Evolutionary conservation across 2,113 vertebrate species (phyloP).

Genomic region (Acinonyx jubatus): DNA sequence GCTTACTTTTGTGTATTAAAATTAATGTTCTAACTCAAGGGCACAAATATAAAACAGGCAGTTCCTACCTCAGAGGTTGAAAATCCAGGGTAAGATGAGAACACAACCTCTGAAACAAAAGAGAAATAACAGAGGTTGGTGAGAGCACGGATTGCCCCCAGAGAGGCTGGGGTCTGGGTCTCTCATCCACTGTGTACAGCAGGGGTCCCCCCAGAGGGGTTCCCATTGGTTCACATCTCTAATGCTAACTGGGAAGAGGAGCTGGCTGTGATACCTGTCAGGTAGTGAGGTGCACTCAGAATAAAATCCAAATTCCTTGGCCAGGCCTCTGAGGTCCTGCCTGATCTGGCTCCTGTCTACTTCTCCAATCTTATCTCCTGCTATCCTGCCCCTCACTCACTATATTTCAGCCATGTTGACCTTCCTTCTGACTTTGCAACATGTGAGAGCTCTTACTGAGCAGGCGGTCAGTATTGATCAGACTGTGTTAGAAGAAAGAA

Average conservation of each 20-base stretch:
- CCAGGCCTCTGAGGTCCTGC: neutral
- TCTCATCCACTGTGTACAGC: neutral
- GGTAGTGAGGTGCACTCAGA: neutral
- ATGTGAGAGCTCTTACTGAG: neutral
- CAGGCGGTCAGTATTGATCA: neutral
- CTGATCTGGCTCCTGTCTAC: neutral
- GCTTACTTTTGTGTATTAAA: conserved; percentile 11
- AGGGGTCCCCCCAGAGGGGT: neutral
- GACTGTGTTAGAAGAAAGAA: neutral
- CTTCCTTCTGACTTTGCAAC: neutral
- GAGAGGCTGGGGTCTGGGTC: neutral
- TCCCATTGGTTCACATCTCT: neutral
- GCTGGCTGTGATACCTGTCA: neutral
- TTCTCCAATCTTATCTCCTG: neutral
- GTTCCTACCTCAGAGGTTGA: conserved; percentile 76
- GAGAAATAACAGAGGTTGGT: conserved; percentile 32
- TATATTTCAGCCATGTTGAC: neutral
- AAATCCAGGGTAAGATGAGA: conserved; percentile 75
- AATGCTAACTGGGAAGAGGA: neutral
- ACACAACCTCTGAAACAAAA: conserved; percentile 78
- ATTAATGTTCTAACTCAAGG: conserved; percentile 23
- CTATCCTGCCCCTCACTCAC: neutral
- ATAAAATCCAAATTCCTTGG: neutral
- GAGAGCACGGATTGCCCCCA: neutral
- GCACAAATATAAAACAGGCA: neutral